Conservation (phyloP, 2,113 vertebrate species). For the Grammomys surdaster region DNA sequence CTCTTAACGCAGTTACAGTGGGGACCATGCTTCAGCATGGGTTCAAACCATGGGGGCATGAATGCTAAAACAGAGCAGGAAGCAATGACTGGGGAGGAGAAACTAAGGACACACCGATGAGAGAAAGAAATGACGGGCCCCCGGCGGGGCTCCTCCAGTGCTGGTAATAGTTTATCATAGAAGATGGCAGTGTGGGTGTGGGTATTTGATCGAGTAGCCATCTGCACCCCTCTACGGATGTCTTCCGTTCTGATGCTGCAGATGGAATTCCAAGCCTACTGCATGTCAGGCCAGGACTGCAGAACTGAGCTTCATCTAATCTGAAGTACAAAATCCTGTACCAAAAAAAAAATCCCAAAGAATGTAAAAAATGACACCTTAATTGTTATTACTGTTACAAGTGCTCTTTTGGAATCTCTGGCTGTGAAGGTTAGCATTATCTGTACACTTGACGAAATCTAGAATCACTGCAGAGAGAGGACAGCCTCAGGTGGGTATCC, state of each 20-base stretch:
- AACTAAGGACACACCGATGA: neutral
- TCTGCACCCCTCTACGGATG: neutral
- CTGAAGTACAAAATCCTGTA: neutral
- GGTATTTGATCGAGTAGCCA: accelerated
- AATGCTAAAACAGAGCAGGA: neutral
- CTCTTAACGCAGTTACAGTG: no score
- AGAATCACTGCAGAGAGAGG: neutral
- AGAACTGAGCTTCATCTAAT: neutral
- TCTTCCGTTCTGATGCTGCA: neutral
- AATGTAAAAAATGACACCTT: neutral
- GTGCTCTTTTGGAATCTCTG: neutral
- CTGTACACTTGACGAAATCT: neutral
- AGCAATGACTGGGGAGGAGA: neutral
- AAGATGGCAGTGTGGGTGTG: no score
- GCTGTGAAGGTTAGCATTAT: neutral
- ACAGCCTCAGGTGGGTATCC: neutral
- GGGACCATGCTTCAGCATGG: neutral
- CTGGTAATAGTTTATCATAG: no score
- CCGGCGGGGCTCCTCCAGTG: no score
- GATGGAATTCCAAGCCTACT: no score
- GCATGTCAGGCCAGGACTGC: neutral
- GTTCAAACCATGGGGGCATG: neutral
- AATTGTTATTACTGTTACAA: neutral
- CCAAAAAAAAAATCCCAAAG: neutral
- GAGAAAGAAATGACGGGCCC: neutral